Conservation (phyloP, 2,888 invertebrate species). For the Mesorhabditis spiculigera region DNA sequence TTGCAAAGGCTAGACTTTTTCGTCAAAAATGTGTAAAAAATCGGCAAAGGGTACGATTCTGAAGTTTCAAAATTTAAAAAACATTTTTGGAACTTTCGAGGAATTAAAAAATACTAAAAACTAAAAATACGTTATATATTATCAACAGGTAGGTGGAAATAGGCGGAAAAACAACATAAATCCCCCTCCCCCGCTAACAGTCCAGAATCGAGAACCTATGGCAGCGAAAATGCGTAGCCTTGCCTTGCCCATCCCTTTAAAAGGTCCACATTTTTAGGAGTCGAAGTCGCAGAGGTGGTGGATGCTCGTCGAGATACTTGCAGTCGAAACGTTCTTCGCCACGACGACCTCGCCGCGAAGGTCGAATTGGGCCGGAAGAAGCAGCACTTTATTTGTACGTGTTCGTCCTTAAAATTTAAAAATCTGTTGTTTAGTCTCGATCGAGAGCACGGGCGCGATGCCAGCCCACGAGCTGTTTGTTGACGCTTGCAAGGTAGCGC, state of each 20-base stretch:
- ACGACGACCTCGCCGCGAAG: slow-evolving; percentile 81
- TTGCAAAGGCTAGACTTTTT: too few species aligned
- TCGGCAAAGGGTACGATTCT: too few species aligned
- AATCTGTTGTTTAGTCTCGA: slow-evolving; percentile 46
- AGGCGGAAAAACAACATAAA: too few species aligned
- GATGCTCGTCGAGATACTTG: slow-evolving; percentile 85
- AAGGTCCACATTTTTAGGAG: slow-evolving; percentile 57
- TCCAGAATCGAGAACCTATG: neutral
- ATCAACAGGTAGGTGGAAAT: too few species aligned
- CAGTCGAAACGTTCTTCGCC: slow-evolving; percentile 83
- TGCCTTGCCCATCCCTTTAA: neutral
- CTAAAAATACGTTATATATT: too few species aligned
- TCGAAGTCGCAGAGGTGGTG: slow-evolving; percentile 72
- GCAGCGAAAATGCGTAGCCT: neutral
- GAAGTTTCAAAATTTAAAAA: too few species aligned
- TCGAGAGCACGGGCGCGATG: slow-evolving; percentile 58
- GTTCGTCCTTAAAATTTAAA: slow-evolving; percentile 13
- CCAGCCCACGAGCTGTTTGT: slow-evolving; percentile 40
- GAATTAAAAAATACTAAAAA: too few species aligned
- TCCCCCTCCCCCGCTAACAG: too few species aligned
- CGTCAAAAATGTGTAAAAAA: too few species aligned
- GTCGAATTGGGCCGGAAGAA: slow-evolving; percentile 78
- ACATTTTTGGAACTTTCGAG: too few species aligned
- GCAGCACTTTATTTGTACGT: slow-evolving; percentile 92
- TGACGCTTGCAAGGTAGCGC: slow-evolving; percentile 43